Conservation (phyloP, 64 coral and sea anemone species). For the Montipora foliosa region DNA sequence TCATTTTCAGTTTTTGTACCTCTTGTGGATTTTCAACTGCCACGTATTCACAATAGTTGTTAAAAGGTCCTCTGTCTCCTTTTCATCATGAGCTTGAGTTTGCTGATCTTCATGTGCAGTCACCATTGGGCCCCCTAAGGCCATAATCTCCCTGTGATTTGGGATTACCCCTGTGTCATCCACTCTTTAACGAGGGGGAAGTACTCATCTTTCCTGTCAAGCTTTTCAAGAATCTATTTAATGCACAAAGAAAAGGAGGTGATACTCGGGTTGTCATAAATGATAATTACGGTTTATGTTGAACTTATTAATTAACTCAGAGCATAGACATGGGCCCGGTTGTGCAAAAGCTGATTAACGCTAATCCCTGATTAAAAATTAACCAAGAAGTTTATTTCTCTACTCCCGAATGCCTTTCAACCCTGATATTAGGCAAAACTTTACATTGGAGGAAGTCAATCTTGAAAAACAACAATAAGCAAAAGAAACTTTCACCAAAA, state of each 20-base stretch:
- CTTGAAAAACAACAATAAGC: too few species aligned
- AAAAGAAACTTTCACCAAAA: too few species aligned
- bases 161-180: not conserved
- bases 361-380: too few species aligned
- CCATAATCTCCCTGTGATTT: not conserved
- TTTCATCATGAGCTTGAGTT: not conserved
- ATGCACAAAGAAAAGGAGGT: not conserved
- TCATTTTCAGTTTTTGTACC: not conserved
- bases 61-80: slow-evolving; percentile 9
- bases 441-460: too few species aligned
- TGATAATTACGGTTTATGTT: not conserved
- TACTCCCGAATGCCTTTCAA: too few species aligned
- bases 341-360: too few species aligned
- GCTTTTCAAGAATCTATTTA: slow-evolving; percentile 19
- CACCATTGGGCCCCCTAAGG: not conserved
- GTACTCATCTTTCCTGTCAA: not conserved
- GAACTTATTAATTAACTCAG: too few species aligned
- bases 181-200: not conserved
- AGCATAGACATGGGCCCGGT: too few species aligned
- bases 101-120: not conserved
- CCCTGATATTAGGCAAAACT: too few species aligned
- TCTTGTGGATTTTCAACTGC: not conserved
- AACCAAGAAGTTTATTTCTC: too few species aligned
- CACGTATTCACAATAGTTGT: not conserved
- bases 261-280: not conserved